Evolutionary conservation across 1,140 invertebrate genomes (phyloP).

Genomic region (Drosophila quadrilineata): DNA sequence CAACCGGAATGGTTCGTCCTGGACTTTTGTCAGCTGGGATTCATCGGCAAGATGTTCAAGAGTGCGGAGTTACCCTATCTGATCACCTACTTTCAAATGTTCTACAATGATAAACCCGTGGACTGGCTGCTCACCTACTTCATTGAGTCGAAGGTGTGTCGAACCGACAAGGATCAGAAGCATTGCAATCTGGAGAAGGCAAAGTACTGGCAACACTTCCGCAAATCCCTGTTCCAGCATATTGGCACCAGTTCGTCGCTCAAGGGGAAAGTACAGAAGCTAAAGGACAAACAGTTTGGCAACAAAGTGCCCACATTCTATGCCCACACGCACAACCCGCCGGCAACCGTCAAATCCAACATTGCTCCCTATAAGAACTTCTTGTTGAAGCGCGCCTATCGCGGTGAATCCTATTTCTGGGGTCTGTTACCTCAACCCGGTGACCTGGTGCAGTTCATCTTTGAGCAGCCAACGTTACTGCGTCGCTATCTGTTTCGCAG

Average conservation of each 20-base stretch:
- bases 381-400: conserved; percentile 91
- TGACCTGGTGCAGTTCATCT: conserved; percentile 92
- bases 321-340: conserved; percentile 91
- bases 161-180: conserved; percentile 93
- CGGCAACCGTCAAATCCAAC: conserved; percentile 88
- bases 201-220: conserved; percentile 92
- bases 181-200: conserved; percentile 91
- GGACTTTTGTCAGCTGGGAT: conserved; percentile 96
- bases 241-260: conserved; percentile 97
- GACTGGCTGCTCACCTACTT: conserved; percentile 97
- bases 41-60: conserved; percentile 97
- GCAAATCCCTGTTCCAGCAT: conserved; percentile 97
- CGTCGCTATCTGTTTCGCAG: conserved; percentile 93
- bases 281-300: conserved; percentile 97
- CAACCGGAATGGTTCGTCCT: conserved; percentile 92
- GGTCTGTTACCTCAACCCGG: conserved; percentile 92
- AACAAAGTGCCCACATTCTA: conserved; percentile 90
- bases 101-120: conserved; percentile 96
- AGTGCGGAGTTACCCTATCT: conserved; percentile 93
- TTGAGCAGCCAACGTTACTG: conserved; percentile 88
- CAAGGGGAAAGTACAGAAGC: conserved; percentile 97
- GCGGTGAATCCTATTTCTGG: conserved; percentile 96
- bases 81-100: conserved; percentile 94
- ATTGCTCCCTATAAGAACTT: conserved; percentile 94
- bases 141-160: conserved; percentile 94